Percentiles rank a stretch among this genome's conserved stretches.
Conservation (phyloP, 2,888 invertebrate genomes). For the Eurytoma adleriae region DNA sequence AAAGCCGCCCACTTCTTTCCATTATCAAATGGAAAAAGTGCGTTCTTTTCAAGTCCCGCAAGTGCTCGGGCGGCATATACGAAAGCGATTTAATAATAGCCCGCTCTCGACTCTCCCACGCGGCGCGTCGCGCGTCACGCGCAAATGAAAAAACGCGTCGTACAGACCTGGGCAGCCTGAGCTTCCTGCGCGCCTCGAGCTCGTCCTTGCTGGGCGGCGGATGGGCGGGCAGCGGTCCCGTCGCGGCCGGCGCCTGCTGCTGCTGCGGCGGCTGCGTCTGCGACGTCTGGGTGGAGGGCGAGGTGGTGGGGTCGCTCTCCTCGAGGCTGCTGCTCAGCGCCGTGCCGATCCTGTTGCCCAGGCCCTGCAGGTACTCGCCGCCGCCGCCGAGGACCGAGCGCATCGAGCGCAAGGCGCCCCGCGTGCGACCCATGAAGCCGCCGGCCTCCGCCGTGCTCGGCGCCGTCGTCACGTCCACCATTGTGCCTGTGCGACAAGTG, state of each 20-base stretch:
- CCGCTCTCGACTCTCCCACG: too few species aligned
- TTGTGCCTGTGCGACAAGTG: slow-evolving; percentile 43
- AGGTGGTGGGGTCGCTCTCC: slow-evolving; percentile 70
- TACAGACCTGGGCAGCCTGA: slow-evolving; percentile 44
- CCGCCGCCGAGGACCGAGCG: slow-evolving; percentile 72
- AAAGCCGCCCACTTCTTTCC: too few species aligned
- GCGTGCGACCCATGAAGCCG: slow-evolving; percentile 70
- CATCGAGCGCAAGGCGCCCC: slow-evolving; percentile 72
- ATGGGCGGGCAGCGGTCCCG: slow-evolving; percentile 47
- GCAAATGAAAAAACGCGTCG: background rate
- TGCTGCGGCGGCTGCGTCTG: slow-evolving; percentile 53
- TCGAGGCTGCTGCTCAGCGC: slow-evolving; percentile 73
- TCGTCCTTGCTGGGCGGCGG: slow-evolving; percentile 9
- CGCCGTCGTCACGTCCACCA: slow-evolving; percentile 71
- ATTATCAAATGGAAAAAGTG: background rate
- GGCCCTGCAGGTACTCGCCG: slow-evolving; percentile 73
- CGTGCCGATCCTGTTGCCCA: slow-evolving; percentile 72
- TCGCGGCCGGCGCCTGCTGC: slow-evolving; percentile 52
- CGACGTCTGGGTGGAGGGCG: slow-evolving; percentile 60
- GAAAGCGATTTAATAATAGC: slow-evolving; percentile 1
- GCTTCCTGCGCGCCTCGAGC: slow-evolving; percentile 41
- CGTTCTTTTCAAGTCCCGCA: background rate
- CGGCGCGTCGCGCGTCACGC: background rate
- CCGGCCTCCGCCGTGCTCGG: slow-evolving; percentile 58
- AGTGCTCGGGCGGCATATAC: background rate